phyloP scores from a whole-genome alignment of 2,113 vertebrate species.

The Dolichotis patagonum region DNA sequence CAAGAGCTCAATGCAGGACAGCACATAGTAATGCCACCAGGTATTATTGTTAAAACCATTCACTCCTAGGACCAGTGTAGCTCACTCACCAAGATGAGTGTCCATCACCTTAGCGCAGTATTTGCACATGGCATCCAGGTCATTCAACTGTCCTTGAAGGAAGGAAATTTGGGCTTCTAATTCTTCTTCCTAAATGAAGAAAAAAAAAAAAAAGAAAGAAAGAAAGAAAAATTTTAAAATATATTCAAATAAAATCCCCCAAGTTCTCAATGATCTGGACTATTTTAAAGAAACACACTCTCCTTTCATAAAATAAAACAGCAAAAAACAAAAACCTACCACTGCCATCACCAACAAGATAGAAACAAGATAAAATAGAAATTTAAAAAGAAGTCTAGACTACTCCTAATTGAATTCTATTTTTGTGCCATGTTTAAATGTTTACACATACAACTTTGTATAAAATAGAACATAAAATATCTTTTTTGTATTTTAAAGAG shows the following conservation, averaged over 20 bases:
- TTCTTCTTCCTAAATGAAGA: slow-evolving; percentile 93
- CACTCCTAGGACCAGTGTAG: accelerated
- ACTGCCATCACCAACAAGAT: background rate
- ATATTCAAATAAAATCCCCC: slow-evolving; percentile 21
- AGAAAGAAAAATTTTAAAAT: background rate
- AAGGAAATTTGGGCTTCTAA: slow-evolving; percentile 98
- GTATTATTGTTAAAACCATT: no score
- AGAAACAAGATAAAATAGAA: background rate
- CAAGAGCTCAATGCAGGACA: background rate
- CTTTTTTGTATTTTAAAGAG: background rate
- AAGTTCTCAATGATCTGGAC: background rate
- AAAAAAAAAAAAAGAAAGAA: slow-evolving; percentile 13
- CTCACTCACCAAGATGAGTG: slow-evolving; percentile 94
- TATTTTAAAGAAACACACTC: background rate
- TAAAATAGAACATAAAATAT: background rate
- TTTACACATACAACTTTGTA: background rate
- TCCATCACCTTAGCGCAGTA: slow-evolving; percentile 99
- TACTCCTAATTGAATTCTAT: background rate
- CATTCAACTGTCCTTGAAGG: slow-evolving; percentile 97
- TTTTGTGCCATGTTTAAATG: background rate
- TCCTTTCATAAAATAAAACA: background rate
- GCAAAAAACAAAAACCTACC: background rate
- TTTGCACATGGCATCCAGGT: slow-evolving; percentile 99
- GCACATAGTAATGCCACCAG: background rate
- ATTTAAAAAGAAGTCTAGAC: background rate